Percentiles rank a stretch among this genome's conserved stretches.
Evolutionary conservation across 2,888 invertebrate species (phyloP).

Genomic region (Sesamia inferens): DNA sequence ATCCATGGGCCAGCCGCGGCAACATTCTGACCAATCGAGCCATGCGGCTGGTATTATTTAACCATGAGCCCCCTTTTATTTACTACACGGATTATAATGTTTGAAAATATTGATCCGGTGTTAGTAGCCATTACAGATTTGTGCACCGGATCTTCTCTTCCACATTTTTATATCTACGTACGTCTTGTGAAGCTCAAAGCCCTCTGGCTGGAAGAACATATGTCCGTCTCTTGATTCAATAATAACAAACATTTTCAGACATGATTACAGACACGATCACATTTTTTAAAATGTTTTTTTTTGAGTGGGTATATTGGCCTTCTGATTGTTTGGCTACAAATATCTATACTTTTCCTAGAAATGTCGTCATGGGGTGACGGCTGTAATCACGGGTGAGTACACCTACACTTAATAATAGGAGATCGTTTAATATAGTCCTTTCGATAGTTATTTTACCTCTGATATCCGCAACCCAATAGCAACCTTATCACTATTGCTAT

Average conservation of each 20-base stretch:
- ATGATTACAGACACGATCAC: slow-evolving; percentile 29
- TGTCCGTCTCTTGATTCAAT: slow-evolving; percentile 17
- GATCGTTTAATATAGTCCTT: not conserved
- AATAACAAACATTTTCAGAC: slow-evolving; percentile 40
- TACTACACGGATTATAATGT: not conserved
- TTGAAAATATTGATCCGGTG: slow-evolving; percentile 14
- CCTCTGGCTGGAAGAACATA: slow-evolving; percentile 34
- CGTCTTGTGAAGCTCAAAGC: slow-evolving; percentile 24
- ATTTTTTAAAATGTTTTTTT: slow-evolving; percentile 4
- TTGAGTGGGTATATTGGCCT: not conserved
- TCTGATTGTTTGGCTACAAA: slow-evolving; percentile 24
- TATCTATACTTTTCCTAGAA: slow-evolving; percentile 31
- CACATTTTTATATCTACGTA: slow-evolving; percentile 37
- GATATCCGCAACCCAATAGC: not conserved
- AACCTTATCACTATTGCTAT: not conserved
- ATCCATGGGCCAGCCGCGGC: not conserved
- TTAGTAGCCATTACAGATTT: slow-evolving; percentile 25
- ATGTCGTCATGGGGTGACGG: slow-evolving; percentile 6
- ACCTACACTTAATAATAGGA: slow-evolving; percentile 13
- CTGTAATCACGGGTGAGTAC: not conserved
- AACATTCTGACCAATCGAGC: not conserved
- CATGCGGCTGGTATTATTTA: not conserved
- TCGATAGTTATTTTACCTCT: not conserved
- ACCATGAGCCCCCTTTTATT: not conserved
- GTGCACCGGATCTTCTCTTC: slow-evolving; percentile 32